A percentile compares a stretch with the other conserved stretches of the same genome.
These are phyloP conservation scores for Ligdia adustata DNA, from an alignment of 2,888 invertebrate species.

Conservation along the genomic window DNA sequence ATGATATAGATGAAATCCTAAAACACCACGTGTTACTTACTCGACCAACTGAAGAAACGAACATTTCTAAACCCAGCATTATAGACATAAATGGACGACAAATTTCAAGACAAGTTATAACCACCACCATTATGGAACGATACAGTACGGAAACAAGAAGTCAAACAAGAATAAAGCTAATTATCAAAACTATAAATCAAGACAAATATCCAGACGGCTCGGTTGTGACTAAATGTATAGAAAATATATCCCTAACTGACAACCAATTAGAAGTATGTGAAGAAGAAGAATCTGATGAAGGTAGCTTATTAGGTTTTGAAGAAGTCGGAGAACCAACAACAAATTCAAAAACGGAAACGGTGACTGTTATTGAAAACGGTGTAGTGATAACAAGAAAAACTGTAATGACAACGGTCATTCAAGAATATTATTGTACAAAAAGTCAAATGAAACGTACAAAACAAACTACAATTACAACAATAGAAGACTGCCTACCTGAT, in stretches of 20 bases:
- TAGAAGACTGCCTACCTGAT: conserved; percentile 2
- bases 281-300: not conserved
- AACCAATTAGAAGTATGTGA: conserved; percentile 7
- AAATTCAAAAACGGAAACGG: conserved; percentile 1
- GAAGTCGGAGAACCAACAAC: not conserved
- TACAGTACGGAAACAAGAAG: conserved; percentile 10
- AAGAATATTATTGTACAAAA: conserved; percentile 7
- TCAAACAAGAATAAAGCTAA: not conserved
- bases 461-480: not conserved
- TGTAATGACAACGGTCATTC: not conserved
- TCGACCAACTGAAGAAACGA: conserved; percentile 21
- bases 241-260: conserved; percentile 17
- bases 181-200: not conserved
- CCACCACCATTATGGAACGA: conserved; percentile 5
- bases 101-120: conserved; percentile 4
- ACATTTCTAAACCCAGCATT: conserved; percentile 4
- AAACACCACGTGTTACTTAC: conserved; percentile 1
- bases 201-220: conserved; percentile 24
- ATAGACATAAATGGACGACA: not conserved
- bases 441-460: not conserved
- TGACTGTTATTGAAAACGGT: conserved; percentile 13
- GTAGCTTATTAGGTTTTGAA: conserved; percentile 2
- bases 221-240: conserved; percentile 11
- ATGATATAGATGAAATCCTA: conserved; percentile 10
- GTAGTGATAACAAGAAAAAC: conserved; percentile 3